Evolutionary conservation across 1,140 invertebrate species (phyloP), one percentile per base, ranked within the genome.

Genomic region (Colletes latitarsis): DNA sequence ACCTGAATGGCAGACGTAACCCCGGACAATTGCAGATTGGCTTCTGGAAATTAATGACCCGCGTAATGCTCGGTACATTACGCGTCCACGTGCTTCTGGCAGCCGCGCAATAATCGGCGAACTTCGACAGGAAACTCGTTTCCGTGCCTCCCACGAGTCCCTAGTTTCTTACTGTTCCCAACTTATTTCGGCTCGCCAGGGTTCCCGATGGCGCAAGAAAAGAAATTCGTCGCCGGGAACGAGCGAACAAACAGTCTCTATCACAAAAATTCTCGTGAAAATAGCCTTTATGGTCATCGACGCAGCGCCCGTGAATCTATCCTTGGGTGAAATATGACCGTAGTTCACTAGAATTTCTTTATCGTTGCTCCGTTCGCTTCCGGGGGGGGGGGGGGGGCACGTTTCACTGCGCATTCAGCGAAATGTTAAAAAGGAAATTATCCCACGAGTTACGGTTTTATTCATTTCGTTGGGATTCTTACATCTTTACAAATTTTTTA

Each of bases 321-420:
- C 64, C 30, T 60, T 62, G 60, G 30, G 64, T 77, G 21, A 77
- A 49, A 58, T 69, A 77, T 69, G 15, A 53, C 6, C 43, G 41
- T 15, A 8, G 64, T 12, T 2, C 49, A 4, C 53, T 1, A 1
- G 39, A 46, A 67, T 19, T 43, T 39, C 30, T 68, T 46, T 67
- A 68, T 76, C 62, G 19, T 10, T 4, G 6, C 46, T 4, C 17
- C 30, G 63, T 17, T 10, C 17, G 3, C 41, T 66, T 66, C 63
- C 63, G 17, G 63, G 17, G 6, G 30, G 30, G 30, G 17, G 63
- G 17, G 6, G 30, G 30, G 30, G 30, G 2, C 30, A 30, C 30
- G 30, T 30, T 30, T 30, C 30, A 30, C 30, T 30, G 30, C 30
- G 30, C 30, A 30, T 30, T 30, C 30, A 30, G 30, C 30, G 30